Base-by-base conservation (phyloP, 2,888 invertebrate genomes). In the Gastrophysa polygoni region DNA sequence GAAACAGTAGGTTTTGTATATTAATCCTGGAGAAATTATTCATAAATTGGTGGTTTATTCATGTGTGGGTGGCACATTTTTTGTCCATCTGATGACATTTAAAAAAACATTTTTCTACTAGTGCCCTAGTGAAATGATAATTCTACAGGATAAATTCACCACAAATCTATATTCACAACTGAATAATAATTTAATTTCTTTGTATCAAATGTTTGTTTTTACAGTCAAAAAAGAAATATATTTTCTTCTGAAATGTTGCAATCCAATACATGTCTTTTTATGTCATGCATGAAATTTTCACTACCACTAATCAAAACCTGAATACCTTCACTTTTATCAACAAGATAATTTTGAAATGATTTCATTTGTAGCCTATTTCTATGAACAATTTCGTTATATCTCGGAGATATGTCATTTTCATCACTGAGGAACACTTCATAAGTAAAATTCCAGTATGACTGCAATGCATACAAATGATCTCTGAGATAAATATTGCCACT, bases 381-480 rank as follows among this genome's bases (percentile, higher is more conserved):
- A 58, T 78, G 72, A 29, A 88, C 77, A 49, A 83, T 82, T 78
- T 88, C 88, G 72, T 83, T 80, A 76, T 88, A 87, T 74, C 84
- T 85, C 46, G 67, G 44, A 11, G 44, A 28, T 14, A 66, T 66
- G 32, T 69, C 60, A 14, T 63, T 63, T 6, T 61, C 44, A 32
- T 72, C 70, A 58, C 74, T 75, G 68, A 91, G 70, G 80, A 85
- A 90, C 66, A 90, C 81, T 44, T 83, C 81, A 67, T 87, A 87
- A n/a, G 81, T 81, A 76, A 92, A 93, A 82, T 93, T 93, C 92
- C 93, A 93, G 78, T 83, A 88, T 21, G 82, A 80, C 28, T 82
- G 82, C 69, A 86, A 87, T 8, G 83, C 78, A 70, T 87, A 84
- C 11, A 93, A 75, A 64, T 87, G 83, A 7, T 87, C 79, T 63